Evolutionary conservation across 2,888 invertebrate genomes (phyloP), one percentile per base, ranked within the genome.

Genomic region (Pristionchus exspectatus): DNA sequence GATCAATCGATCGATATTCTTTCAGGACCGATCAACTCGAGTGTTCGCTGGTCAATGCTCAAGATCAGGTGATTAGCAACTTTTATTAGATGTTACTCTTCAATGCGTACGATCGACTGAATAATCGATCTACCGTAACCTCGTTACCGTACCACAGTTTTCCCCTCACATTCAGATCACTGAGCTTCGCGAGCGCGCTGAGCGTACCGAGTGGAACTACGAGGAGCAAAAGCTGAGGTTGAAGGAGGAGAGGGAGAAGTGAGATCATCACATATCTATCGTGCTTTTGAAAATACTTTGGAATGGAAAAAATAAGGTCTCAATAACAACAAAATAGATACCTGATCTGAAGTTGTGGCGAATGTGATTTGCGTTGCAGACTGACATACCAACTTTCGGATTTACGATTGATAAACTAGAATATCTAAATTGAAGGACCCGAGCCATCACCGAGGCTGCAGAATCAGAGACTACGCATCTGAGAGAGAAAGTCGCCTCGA

Each of bases 241-340:
- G 56, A 54, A 74, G 24, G 88, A 87, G 24, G 87, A 44, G 27
- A 87, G 27, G 27, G 44, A 44, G 30, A 87, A 87, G 87, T 87
- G 50, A 44, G 87, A 38, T 38, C n/a, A n/a, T n/a, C n/a, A n/a
- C n/a, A n/a, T n/a, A n/a, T n/a, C n/a, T n/a, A n/a, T n/a, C n/a
- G n/a, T n/a, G n/a, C n/a, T n/a, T n/a, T n/a, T n/a, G n/a, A n/a
- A n/a, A n/a, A n/a, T n/a, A n/a, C n/a, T n/a, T n/a, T n/a, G n/a
- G n/a, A n/a, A n/a, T n/a, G n/a, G n/a, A n/a, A n/a, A n/a, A n/a
- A n/a, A n/a, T n/a, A n/a, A n/a, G n/a, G n/a, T n/a, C n/a, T n/a
- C n/a, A n/a, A n/a, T n/a, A n/a, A n/a, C n/a, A n/a, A n/a, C n/a
- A n/a, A n/a, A n/a, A n/a, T n/a, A n/a, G n/a, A n/a, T n/a, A n/a